Base-by-base conservation (phyloP, 2,888 invertebrate species). In the Cryptocephalus primarius region DNA sequence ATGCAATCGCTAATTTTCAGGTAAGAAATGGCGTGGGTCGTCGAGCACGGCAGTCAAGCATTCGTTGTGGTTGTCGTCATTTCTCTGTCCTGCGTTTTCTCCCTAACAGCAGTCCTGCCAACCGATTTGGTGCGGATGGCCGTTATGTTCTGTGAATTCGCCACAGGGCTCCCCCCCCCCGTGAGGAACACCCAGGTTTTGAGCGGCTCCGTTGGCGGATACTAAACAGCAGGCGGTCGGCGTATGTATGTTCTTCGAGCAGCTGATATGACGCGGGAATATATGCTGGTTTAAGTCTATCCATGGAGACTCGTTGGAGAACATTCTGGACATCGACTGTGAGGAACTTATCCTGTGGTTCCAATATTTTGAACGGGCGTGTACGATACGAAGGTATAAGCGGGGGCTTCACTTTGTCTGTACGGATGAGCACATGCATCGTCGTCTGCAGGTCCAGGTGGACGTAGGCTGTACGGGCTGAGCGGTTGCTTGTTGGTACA, bases 361-460 rank as follows among this genome's bases (percentile, higher is more conserved):
- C 42, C 10, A 57, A 38, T 8, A 61, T 46, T 34, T 51, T 39
- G 44, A 46, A 53, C 1, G 59, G 59, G 8, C 59, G n/a, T n/a
- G n/a, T 59, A 11, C 48, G 49, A 44, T 61, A 62, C 1, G 59
- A 59, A 9, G 52, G 55, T 33, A 54, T 48, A 8, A 59, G 46
- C n/a, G 48, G 40, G 13, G 32, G 14, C 14, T 65, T 67, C 36
- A 49, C 44, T 9, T 32, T 12, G 33, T 53, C 51, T 2, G 31
- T 33, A 8, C 51, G 34, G 9, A 47, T 50, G 66, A n/a, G 68
- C 67, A 54, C 69, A 68, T 9, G 71, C 69, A 0, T 66, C 9
- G 68, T 66, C 70, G 70, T 0, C 59, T 72, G 1, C 59, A 53
- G 32, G 65, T 66, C 51, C 63, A 72, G 2, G 63, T 62, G 42